A percentile compares a stretch with the other conserved stretches of the same genome.
These are phyloP conservation scores for Crypturellus undulatus DNA, from an alignment of 2,113 vertebrate genomes.

Conservation along the genomic window DNA sequence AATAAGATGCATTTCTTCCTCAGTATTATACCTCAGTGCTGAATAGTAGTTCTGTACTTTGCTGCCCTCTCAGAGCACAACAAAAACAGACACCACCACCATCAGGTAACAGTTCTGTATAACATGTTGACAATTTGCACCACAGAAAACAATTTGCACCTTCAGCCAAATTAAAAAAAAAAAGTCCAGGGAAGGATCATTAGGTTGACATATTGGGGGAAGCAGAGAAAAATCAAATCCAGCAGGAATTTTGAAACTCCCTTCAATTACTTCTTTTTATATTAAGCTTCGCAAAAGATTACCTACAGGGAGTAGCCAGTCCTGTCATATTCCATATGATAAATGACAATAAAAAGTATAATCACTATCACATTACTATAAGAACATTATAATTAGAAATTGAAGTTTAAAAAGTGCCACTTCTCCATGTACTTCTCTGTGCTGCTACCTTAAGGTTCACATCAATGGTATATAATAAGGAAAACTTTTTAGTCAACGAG, in stretches of 20 bases:
- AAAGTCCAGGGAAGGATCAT: neutral
- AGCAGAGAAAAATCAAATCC: neutral
- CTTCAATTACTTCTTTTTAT: neutral
- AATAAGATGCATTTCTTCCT: neutral
- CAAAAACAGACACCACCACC: neutral
- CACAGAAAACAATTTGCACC: too few relatives aligned
- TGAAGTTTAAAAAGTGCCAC: neutral
- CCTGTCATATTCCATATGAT: neutral
- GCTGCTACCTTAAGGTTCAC: neutral
- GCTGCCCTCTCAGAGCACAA: conserved; percentile 5
- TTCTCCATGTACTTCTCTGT: neutral
- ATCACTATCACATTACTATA: neutral
- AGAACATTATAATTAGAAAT: neutral
- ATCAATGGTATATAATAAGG: neutral
- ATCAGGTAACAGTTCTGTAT: neutral
- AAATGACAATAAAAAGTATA: neutral
- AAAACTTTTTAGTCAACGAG: neutral
- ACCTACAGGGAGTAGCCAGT: neutral
- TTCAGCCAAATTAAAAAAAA: neutral
- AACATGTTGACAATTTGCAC: neutral
- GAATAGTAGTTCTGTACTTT: neutral
- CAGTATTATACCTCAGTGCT: neutral
- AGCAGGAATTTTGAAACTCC: neutral
- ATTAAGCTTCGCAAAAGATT: conserved; percentile 7
- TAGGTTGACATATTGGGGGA: neutral